phyloP scores from a whole-genome alignment of 2,113 vertebrate genomes.

The Crotalus viridis region DNA sequence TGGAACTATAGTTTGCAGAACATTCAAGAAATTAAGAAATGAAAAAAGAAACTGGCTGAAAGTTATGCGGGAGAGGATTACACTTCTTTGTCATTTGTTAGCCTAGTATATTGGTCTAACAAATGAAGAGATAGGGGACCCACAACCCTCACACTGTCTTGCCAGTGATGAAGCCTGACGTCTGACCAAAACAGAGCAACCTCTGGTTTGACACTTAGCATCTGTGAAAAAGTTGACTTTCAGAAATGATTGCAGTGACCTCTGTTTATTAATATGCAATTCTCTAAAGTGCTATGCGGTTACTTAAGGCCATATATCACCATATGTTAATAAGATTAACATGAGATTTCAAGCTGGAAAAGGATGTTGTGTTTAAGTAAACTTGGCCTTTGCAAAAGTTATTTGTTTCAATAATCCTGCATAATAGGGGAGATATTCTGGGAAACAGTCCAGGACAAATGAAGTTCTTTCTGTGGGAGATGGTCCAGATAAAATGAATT shows the following conservation, averaged over 20 bases:
- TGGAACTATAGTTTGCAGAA: neutral
- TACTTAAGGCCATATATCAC: constrained; percentile 43
- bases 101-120: neutral
- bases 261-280: constrained; percentile 49
- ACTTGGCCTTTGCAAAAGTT: constrained; percentile 57
- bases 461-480: constrained; percentile 60
- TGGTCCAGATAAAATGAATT: constrained; percentile 58
- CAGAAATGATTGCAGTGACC: constrained; percentile 9
- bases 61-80: neutral
- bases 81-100: neutral
- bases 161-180: neutral
- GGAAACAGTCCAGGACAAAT: constrained; percentile 67
- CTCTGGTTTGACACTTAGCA: constrained; percentile 10
- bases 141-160: neutral
- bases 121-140: neutral
- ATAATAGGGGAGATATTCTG: constrained; percentile 63
- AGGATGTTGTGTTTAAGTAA: constrained; percentile 58
- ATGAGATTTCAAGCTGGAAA: constrained; percentile 63
- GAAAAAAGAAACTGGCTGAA: neutral
- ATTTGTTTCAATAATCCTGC: constrained; percentile 64
- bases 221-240: constrained; percentile 41
- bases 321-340: constrained; percentile 50
- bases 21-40: neutral
- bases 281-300: constrained; percentile 58
- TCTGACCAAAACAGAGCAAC: neutral